These are phyloP conservation scores for Drosophila kohkoa DNA, from an alignment of 1,140 invertebrate species.

Conservation along the genomic window DNA sequence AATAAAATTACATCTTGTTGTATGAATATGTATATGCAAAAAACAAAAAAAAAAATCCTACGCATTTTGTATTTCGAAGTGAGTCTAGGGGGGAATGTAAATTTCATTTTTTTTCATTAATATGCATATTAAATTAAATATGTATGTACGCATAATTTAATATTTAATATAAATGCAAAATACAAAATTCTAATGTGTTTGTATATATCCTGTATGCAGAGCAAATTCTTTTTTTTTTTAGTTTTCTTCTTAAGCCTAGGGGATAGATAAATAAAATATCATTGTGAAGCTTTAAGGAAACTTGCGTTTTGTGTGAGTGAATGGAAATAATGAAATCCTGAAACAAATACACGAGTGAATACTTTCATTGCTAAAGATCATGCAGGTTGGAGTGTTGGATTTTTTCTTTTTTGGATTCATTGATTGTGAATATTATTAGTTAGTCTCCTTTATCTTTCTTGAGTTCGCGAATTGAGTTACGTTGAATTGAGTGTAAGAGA, in stretches of 20 bases:
- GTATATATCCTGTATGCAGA: constrained; percentile 37
- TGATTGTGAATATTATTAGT: too few relatives aligned
- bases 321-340: constrained; percentile 15
- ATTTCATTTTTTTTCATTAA: constrained; percentile 11
- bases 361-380: constrained; percentile 44
- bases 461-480: constrained; percentile 2
- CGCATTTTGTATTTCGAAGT: constrained; percentile 1
- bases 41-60: constrained; percentile 9
- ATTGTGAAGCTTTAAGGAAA: constrained; percentile 46
- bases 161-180: constrained; percentile 56
- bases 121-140: constrained; percentile 31
- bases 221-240: constrained; percentile 11
- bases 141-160: constrained; percentile 43
- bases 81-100: constrained; percentile 41
- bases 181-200: constrained; percentile 45
- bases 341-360: constrained; percentile 40
- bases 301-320: constrained; percentile 34
- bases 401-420: not conserved
- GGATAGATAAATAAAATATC: constrained; percentile 25
- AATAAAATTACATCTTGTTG: constrained; percentile 29
- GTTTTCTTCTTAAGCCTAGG: constrained; percentile 28
- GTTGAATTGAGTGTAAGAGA: constrained; percentile 2
- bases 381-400: constrained; percentile 23
- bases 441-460: not conserved
- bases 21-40: constrained; percentile 15